phyloP scores from a whole-genome alignment of 2,888 invertebrate species.

The Anthophora plumipes region DNA sequence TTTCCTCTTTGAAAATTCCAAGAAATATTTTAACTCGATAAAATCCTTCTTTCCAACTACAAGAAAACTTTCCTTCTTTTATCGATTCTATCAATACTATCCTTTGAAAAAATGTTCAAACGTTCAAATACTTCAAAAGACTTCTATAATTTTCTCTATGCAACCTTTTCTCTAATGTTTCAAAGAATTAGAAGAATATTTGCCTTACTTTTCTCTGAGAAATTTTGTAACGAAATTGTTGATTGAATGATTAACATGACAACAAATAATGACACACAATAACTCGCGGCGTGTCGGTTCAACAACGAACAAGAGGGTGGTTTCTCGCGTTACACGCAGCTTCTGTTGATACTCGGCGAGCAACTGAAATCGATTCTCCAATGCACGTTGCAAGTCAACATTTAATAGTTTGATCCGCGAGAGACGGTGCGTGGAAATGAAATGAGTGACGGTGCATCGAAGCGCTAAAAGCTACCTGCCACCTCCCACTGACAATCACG shows the following conservation, averaged over 20 bases:
- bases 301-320: not conserved
- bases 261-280: not conserved
- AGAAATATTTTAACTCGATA: not conserved
- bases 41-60: too few relatives aligned
- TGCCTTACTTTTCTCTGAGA: not conserved
- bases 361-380: slow-evolving; percentile 3
- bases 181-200: not conserved
- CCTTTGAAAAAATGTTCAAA: not conserved
- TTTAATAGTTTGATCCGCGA: slow-evolving; percentile 69
- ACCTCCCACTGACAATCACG: slow-evolving; percentile 75
- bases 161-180: not conserved
- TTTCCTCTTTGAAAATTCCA: not conserved
- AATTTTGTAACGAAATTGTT: too few relatives aligned
- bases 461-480: slow-evolving; percentile 80
- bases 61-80: not conserved
- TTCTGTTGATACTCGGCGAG: not conserved
- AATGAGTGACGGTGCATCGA: slow-evolving; percentile 74
- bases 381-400: slow-evolving; percentile 39
- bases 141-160: not conserved
- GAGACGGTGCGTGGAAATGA: slow-evolving; percentile 76
- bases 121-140: not conserved
- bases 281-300: not conserved
- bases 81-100: too few relatives aligned
- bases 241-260: not conserved
- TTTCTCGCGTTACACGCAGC: not conserved